These are phyloP conservation scores for Odontamblyopus rebecca DNA, from an alignment of 2,797 vertebrate species.

Conservation along the genomic window DNA sequence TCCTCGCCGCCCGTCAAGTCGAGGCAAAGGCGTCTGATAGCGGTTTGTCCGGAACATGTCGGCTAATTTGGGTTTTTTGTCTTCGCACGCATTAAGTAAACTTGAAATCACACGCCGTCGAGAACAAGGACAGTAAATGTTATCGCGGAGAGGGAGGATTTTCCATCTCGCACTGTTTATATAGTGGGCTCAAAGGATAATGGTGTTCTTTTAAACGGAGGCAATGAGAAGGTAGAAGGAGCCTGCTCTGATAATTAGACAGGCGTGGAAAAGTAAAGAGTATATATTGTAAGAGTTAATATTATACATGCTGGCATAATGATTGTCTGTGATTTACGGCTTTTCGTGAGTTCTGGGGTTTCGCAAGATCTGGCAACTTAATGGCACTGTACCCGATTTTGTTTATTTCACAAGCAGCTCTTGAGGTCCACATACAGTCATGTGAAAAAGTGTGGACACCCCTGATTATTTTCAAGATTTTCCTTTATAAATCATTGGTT, in stretches of 20 bases:
- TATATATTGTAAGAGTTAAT: neutral
- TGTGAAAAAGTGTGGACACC: no score
- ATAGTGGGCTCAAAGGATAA: slow-evolving; percentile 26
- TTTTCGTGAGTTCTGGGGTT: neutral
- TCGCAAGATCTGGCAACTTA: neutral
- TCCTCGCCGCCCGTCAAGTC: slow-evolving; percentile 53
- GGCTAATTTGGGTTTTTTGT: slow-evolving; percentile 43
- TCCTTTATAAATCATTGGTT: no score
- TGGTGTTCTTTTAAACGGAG: neutral
- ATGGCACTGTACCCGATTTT: no score
- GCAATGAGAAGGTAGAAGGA: neutral
- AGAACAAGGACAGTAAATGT: slow-evolving; percentile 56
- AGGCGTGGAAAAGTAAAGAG: slow-evolving; percentile 1
- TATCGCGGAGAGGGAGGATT: slow-evolving; percentile 48
- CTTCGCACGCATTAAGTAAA: slow-evolving; percentile 63
- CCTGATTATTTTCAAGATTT: no score
- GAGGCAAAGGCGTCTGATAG: slow-evolving; percentile 38
- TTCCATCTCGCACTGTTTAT: slow-evolving; percentile 62
- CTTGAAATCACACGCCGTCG: slow-evolving; percentile 54
- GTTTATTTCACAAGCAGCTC: no score
- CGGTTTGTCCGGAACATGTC: slow-evolving; percentile 52
- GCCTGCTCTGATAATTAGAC: neutral
- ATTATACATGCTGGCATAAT: neutral
- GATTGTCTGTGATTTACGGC: neutral
- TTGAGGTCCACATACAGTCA: no score